phyloP scores from a whole-genome alignment of 2,113 vertebrate genomes.

The Leptosomus discolor region DNA sequence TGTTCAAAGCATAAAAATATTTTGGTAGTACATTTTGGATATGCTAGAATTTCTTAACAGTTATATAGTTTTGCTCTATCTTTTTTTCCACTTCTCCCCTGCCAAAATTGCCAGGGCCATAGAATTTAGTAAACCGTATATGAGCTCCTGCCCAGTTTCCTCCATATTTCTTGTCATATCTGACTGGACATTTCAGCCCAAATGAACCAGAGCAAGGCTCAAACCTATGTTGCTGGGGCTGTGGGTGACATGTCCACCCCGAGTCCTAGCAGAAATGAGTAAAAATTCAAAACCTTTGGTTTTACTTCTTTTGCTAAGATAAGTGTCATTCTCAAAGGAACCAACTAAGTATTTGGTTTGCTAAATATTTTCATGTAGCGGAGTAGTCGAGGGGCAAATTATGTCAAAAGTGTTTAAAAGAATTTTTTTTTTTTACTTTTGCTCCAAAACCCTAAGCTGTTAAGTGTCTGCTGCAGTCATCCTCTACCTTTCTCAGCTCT shows the following conservation, averaged over 20 bases:
- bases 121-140: neutral
- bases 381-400: neutral
- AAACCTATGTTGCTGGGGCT: neutral
- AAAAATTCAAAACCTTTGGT: neutral
- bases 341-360: neutral
- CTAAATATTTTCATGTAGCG: neutral
- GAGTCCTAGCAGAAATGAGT: neutral
- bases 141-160: neutral
- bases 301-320: neutral
- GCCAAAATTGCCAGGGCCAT: neutral
- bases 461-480: neutral
- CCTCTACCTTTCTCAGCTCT: neutral
- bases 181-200: neutral
- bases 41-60: neutral
- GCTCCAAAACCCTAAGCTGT: neutral
- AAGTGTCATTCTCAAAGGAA: neutral
- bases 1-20: neutral
- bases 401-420: neutral
- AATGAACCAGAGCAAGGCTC: neutral
- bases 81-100: neutral
- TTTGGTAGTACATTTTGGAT: neutral
- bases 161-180: neutral
- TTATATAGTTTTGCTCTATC: neutral
- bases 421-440: neutral
- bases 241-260: neutral